Percentiles rank a stretch among this genome's conserved stretches.
These are phyloP conservation scores for Rattus rattus DNA, from an alignment of 2,113 vertebrate genomes.

Conservation along the genomic window DNA sequence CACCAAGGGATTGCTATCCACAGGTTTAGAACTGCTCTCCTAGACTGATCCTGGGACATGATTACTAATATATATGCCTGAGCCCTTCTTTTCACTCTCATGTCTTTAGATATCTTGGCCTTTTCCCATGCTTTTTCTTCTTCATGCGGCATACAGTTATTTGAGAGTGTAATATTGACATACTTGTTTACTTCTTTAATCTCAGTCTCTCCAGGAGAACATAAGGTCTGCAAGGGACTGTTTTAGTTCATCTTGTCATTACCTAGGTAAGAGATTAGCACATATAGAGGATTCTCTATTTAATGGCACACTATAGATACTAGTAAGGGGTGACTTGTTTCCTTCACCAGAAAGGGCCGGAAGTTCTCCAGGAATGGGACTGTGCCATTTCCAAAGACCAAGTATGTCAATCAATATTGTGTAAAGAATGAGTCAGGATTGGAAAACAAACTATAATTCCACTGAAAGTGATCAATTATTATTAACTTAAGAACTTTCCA, in stretches of 20 bases:
- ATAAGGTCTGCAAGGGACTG: background rate
- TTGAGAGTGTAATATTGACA: background rate
- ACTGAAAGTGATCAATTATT: background rate
- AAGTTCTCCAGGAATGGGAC: background rate
- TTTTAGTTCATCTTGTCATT: too few relatives aligned
- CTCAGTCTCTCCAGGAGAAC: background rate
- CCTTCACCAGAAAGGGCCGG: background rate
- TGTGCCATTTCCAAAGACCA: background rate
- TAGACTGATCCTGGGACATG: background rate
- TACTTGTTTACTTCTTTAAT: background rate
- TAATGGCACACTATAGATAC: background rate
- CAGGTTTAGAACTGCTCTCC: background rate
- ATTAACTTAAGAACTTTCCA: background rate
- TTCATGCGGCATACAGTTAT: background rate
- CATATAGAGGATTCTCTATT: background rate
- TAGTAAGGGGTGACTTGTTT: too few relatives aligned
- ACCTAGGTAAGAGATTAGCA: too few relatives aligned
- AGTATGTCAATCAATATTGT: background rate
- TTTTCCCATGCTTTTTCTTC: background rate
- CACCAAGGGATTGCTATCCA: rapidly evolving
- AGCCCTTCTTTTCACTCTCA: rapidly evolving
- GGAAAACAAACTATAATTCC: background rate
- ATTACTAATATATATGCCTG: background rate
- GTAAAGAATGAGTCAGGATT: background rate
- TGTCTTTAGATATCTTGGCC: rapidly evolving